A percentile compares a stretch with the other conserved stretches of the same genome.
Conservation (phyloP, 2,888 invertebrate genomes). For the Drosophila atripex region DNA sequence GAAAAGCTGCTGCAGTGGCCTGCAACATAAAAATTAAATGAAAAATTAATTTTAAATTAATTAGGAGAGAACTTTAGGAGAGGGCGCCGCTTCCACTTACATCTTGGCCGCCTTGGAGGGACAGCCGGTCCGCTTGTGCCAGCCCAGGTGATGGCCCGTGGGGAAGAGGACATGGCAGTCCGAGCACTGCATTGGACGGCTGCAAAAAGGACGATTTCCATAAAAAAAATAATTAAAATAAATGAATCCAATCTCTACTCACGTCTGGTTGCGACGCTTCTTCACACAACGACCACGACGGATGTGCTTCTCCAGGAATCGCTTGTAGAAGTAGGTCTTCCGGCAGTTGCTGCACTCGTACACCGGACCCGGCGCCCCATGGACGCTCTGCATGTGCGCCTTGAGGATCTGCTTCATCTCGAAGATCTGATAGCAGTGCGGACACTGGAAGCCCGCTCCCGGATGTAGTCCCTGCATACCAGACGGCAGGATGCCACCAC, state of each 20-base stretch:
- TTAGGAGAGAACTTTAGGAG: too few species aligned
- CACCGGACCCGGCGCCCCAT: constrained; percentile 81
- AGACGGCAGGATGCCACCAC: constrained; percentile 6
- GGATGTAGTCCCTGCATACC: constrained; percentile 15
- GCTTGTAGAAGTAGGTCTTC: constrained; percentile 83
- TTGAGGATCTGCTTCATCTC: constrained; percentile 82
- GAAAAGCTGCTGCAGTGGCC: constrained; percentile 82
- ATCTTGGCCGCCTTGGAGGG: constrained; percentile 83
- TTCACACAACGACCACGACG: constrained; percentile 83
- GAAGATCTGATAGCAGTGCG: constrained; percentile 81
- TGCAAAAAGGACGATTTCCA: constrained; percentile 41
- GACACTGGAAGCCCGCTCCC: constrained; percentile 79
- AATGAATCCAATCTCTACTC: constrained; percentile 31
- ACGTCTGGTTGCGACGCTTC: constrained; percentile 83
- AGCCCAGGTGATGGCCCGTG: constrained; percentile 83
- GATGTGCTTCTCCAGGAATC: constrained; percentile 83
- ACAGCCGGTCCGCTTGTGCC: constrained; percentile 83
- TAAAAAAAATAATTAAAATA: background rate
- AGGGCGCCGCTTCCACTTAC: too few species aligned
- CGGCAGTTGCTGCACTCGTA: constrained; percentile 83
- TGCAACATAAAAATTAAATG: too few species aligned
- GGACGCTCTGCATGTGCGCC: constrained; percentile 83
- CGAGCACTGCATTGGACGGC: constrained; percentile 83
- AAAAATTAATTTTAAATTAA: too few species aligned
- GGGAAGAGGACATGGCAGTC: constrained; percentile 83